Conservation (phyloP, 1,140 invertebrate genomes). For the Musca domestica region DNA sequence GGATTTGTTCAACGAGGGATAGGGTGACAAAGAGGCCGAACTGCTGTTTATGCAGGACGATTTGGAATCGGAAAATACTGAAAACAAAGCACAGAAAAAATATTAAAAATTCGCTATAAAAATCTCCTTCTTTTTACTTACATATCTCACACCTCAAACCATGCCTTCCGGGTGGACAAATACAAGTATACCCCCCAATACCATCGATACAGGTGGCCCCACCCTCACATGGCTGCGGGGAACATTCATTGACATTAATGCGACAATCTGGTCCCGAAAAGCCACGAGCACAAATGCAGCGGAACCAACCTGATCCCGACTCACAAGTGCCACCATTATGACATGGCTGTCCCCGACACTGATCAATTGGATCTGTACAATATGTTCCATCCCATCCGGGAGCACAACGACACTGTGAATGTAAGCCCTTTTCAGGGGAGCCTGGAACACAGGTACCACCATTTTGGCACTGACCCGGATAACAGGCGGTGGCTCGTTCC, state of each 20-base stretch:
- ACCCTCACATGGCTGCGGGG: constrained; percentile 77
- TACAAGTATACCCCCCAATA: constrained; percentile 74
- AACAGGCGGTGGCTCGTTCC: constrained; percentile 48
- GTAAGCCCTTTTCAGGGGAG: constrained; percentile 39
- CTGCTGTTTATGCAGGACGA: constrained; percentile 45
- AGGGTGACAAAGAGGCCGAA: constrained; percentile 39
- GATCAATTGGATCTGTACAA: constrained; percentile 49
- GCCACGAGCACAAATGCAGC: constrained; percentile 75
- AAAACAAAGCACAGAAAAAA: not conserved
- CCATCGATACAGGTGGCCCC: constrained; percentile 79
- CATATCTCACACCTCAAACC: constrained; percentile 67
- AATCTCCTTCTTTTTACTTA: constrained; percentile 32
- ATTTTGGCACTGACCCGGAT: constrained; percentile 63
- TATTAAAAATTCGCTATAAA: not conserved
- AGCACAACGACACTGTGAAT: constrained; percentile 46
- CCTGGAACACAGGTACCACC: constrained; percentile 68
- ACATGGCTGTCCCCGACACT: constrained; percentile 60
- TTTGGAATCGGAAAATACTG: constrained; percentile 51
- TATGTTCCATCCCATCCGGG: constrained; percentile 50
- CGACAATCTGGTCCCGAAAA: constrained; percentile 76
- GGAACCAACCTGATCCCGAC: constrained; percentile 76
- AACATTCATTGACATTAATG: constrained; percentile 78
- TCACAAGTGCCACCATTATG: constrained; percentile 76
- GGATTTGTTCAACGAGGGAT: constrained; percentile 42
- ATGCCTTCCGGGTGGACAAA: constrained; percentile 75